Percentiles rank a stretch among this genome's conserved stretches.
These are phyloP conservation scores for Carlito syrichta DNA, from an alignment of 2,113 vertebrate genomes.

Conservation along the genomic window DNA sequence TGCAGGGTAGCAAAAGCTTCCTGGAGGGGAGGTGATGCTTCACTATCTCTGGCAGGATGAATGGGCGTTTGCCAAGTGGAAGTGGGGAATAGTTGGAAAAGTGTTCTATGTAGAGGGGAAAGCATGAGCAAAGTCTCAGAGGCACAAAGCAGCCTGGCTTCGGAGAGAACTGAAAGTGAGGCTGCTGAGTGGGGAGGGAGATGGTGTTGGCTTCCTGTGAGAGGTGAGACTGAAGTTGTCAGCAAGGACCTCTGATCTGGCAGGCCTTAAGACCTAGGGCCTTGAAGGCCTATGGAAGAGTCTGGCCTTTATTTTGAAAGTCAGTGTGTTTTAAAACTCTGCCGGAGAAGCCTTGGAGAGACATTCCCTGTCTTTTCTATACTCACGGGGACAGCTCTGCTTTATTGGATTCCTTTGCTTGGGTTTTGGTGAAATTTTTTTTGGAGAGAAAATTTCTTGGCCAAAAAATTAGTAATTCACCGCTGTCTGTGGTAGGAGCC, in stretches of 20 bases:
- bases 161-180: neutral
- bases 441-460: neutral
- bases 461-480: neutral
- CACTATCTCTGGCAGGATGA: fast-evolving
- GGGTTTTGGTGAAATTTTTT: neutral
- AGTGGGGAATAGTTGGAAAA: neutral
- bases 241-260: neutral
- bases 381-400: neutral
- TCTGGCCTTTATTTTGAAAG: neutral
- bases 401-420: neutral
- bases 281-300: neutral
- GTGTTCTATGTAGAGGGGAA: neutral
- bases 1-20: neutral
- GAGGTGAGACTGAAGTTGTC: neutral
- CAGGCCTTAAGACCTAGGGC: neutral
- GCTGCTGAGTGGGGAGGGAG: no score
- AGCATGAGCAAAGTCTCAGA: neutral
- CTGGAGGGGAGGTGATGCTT: neutral
- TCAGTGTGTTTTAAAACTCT: neutral
- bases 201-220: neutral
- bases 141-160: neutral
- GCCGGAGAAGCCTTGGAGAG: neutral
- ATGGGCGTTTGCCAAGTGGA: neutral
- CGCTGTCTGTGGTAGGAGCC: neutral
- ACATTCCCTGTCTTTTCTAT: neutral